phyloP scores from a whole-genome alignment of 2,888 invertebrate species.

The Cartodere bifasciata region DNA sequence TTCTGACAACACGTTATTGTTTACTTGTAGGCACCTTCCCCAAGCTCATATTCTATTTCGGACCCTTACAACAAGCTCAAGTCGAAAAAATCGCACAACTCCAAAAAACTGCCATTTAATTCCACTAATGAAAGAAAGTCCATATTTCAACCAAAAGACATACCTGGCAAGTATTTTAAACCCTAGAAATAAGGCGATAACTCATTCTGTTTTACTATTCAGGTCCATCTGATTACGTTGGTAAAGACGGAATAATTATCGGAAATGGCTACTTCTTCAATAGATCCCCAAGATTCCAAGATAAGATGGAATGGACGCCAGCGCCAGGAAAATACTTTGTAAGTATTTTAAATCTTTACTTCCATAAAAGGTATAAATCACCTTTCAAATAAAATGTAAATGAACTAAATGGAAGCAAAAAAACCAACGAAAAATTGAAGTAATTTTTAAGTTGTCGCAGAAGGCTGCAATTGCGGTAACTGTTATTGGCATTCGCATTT shows the following conservation, averaged over 20 bases:
- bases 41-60: slow-evolving; percentile 18
- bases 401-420: no score
- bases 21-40: slow-evolving; percentile 9
- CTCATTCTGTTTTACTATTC: slow-evolving; percentile 1
- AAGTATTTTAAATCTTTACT: no score
- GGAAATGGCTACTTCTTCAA: slow-evolving; percentile 12
- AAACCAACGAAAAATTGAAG: no score
- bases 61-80: slow-evolving; percentile 20
- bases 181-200: no score
- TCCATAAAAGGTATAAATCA: no score
- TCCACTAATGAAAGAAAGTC: slow-evolving; percentile 13
- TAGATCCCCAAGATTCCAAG: slow-evolving; percentile 8
- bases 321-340: slow-evolving; percentile 14
- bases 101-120: slow-evolving; percentile 20
- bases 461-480: no score
- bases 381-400: no score
- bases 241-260: slow-evolving; percentile 6
- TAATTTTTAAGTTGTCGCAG: no score
- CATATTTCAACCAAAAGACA: slow-evolving; percentile 10
- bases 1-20: background rate
- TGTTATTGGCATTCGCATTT: slow-evolving; percentile 28
- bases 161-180: slow-evolving; percentile 17
- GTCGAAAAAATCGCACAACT: slow-evolving; percentile 20
- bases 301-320: slow-evolving; percentile 7
- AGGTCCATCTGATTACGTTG: slow-evolving; percentile 18